phyloP scores from a whole-genome alignment of 2,888 invertebrate species.

The Epinotia demarniana region DNA sequence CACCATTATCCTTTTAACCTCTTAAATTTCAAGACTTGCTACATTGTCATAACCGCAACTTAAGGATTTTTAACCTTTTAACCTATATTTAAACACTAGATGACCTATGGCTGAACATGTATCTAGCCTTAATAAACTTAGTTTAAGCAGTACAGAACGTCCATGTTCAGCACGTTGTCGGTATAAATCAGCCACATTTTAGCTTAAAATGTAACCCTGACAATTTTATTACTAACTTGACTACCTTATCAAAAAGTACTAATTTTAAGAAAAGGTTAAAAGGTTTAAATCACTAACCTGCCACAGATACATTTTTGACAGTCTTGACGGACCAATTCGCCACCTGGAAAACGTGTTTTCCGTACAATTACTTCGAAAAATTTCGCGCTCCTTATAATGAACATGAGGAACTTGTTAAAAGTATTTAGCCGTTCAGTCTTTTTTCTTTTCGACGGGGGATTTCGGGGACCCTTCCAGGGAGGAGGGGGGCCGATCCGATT shows the following conservation, averaged over 20 bases:
- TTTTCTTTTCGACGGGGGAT: slow-evolving; percentile 71
- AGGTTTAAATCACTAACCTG: slow-evolving; percentile 37
- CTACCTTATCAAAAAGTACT: background rate
- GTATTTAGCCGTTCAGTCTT: slow-evolving; percentile 71
- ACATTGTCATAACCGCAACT: background rate
- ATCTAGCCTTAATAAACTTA: background rate
- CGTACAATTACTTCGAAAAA: slow-evolving; percentile 6
- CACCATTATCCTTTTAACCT: background rate
- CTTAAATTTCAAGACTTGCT: background rate
- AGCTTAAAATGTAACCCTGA: background rate
- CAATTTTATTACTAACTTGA: background rate
- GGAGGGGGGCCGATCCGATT: slow-evolving; percentile 69
- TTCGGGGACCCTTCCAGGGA: slow-evolving; percentile 64
- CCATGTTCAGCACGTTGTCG: background rate
- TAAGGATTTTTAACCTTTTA: slow-evolving; percentile 11
- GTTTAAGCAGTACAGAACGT: background rate
- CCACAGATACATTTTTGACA: slow-evolving; percentile 11
- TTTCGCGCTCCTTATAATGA: slow-evolving; percentile 40
- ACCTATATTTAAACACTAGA: background rate
- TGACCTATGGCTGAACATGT: background rate
- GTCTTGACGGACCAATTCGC: slow-evolving; percentile 11
- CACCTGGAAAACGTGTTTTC: slow-evolving; percentile 9
- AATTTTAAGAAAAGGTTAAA: slow-evolving; percentile 34
- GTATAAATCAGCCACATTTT: background rate
- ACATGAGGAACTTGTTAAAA: slow-evolving; percentile 41